Base-by-base conservation (phyloP, 1,140 invertebrate genomes). In the Kradibia gibbosae region DNA sequence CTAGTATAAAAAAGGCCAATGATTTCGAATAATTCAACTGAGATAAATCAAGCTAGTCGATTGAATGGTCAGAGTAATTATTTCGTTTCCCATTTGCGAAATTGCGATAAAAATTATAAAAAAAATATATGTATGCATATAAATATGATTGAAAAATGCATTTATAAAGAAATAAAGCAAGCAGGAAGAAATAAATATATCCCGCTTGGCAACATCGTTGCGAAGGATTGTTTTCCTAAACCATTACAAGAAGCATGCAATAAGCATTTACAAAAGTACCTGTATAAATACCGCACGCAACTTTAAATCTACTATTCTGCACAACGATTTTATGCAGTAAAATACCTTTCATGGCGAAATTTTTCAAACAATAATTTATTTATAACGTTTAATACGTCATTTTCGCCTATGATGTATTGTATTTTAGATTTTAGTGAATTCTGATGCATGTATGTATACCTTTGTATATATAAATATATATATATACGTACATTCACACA, bases 271-370 rank as follows among this genome's bases (percentile, higher is more conserved):
- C 57, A 72, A 20, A 80, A 74, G 71, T 57, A 80, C 78, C 31
- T 80, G 71, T 80, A 80, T 74, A 73, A 70, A 80, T 80, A 80
- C 57, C 62, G 71, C 78, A 80, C 78, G 57, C 57, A 65, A 36
- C 5, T 31, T 73, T 3, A 53, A 67, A 75, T 20, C n/a, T 48
- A 57, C 7, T 36, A 8, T 39, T 57, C 28, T 5, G 48, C 55
- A 62, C 55, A 81, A 70, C 71, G 72, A 70, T 81, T 81, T 67
- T 81, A 39, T 13, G 79, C 48, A 36, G 3, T 75, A 53, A 62
- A 55, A n/a, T 67, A 55, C 60, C 72, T 81, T 70, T 75, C 42
- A 75, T 75, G 67, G 72, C 75, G 36, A 34, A 74, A 15, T 22
- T n/a, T n/a, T n/a, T 67, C n/a, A 22, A 48, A 73, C 50, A 20